Percentiles rank a stretch among this genome's conserved stretches.
phyloP scores from a whole-genome alignment of 2,797 vertebrate genomes.

The Hemitrygon akajei region DNA sequence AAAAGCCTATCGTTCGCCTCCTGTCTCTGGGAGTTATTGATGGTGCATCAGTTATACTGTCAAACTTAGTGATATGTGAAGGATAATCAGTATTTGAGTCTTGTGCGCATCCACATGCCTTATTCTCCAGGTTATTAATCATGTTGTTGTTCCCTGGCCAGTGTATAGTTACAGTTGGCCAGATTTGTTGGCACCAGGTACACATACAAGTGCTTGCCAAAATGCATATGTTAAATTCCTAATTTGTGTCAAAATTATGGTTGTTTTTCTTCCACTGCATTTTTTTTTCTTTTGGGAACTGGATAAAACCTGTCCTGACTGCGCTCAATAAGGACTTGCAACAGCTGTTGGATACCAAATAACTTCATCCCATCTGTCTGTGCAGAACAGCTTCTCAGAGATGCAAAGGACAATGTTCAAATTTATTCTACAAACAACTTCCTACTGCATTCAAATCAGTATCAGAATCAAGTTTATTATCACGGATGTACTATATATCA shows the following conservation, averaged over 20 bases:
- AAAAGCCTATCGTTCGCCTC: too few species aligned
- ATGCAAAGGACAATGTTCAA: constrained; percentile 11
- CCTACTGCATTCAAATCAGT: neutral
- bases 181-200: neutral
- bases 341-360: constrained; percentile 6
- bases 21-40: too few species aligned
- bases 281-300: constrained; percentile 17
- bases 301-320: neutral
- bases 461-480: too few species aligned
- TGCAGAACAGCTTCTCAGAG: neutral
- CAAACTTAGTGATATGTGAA: neutral
- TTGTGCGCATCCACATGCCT: neutral
- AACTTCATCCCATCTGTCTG: constrained; percentile 28
- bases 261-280: constrained; percentile 27
- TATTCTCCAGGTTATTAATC: neutral
- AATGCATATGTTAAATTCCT: constrained; percentile 16
- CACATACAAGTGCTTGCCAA: neutral
- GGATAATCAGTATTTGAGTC: constrained; percentile 11
- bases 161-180: constrained; percentile 21
- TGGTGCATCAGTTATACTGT: neutral
- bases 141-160: neutral
- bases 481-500: too few species aligned
- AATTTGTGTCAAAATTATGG: constrained; percentile 18
- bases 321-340: constrained; percentile 14
- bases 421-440: neutral